phyloP scores from a whole-genome alignment of 2,113 vertebrate species.

The Cavia aperea region DNA sequence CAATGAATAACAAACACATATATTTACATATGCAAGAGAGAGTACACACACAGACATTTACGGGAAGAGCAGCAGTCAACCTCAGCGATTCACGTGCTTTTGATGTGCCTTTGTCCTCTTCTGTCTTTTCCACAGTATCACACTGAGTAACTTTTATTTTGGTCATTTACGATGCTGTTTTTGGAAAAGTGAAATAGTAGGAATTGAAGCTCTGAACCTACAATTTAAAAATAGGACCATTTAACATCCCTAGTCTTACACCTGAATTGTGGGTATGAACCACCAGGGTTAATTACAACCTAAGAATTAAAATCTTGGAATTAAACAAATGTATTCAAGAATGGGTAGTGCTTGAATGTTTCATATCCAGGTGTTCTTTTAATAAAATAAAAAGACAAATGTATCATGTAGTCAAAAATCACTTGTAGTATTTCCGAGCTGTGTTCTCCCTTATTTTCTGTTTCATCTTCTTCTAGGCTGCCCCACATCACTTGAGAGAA shows the following conservation, averaged over 20 bases:
- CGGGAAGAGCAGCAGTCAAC: not conserved
- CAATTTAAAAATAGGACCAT: not conserved
- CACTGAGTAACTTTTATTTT: not conserved
- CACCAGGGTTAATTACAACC: not conserved
- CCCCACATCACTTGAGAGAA: not conserved
- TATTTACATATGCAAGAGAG: not conserved
- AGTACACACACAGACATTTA: not conserved
- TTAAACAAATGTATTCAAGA: not conserved
- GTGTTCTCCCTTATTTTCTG: no score
- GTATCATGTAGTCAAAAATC: not conserved
- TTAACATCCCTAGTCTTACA: not conserved
- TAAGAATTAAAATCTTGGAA: not conserved
- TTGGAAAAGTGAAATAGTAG: conserved; percentile 1
- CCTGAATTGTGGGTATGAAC: not conserved
- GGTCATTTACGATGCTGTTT: not conserved
- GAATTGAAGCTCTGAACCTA: not conserved
- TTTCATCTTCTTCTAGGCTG: no score
- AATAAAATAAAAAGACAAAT: not conserved
- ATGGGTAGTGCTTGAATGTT: not conserved
- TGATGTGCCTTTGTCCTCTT: not conserved
- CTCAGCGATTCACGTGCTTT: not conserved
- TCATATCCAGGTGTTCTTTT: not conserved
- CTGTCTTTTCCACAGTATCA: not conserved
- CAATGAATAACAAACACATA: not conserved
- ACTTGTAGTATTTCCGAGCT: not conserved